Evolutionary conservation across 2,113 vertebrate genomes (phyloP).

Genomic region (human (Homo sapiens)): DNA sequence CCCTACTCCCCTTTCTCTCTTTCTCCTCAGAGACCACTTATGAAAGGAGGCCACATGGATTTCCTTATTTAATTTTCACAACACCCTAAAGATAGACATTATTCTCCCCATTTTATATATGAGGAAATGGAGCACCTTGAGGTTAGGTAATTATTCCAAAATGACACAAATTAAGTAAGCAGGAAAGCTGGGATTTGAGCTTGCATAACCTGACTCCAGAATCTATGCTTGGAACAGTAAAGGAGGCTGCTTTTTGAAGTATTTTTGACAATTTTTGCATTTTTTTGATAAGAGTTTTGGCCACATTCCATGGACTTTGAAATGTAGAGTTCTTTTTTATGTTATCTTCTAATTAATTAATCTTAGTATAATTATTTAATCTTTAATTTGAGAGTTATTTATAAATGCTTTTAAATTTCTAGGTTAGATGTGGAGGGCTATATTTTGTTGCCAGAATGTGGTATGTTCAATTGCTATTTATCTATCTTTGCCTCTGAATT

Average conservation of each 20-base stretch:
- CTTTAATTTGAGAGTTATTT: conserved; percentile 7
- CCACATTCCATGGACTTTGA: background rate
- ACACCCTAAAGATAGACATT: background rate
- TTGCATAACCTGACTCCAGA: background rate
- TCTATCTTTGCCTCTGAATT: background rate
- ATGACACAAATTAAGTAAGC: background rate
- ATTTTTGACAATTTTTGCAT: background rate
- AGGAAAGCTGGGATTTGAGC: background rate
- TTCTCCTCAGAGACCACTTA: background rate
- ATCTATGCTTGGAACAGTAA: background rate
- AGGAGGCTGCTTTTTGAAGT: background rate
- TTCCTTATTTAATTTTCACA: background rate
- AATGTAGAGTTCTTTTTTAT: background rate
- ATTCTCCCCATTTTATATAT: background rate
- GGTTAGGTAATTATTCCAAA: background rate
- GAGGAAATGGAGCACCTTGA: background rate
- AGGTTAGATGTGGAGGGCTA: background rate
- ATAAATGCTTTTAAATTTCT: background rate
- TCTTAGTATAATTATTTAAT: background rate
- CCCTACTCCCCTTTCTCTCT: background rate
- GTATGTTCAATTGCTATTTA: background rate
- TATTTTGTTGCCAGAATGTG: background rate
- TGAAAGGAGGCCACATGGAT: background rate
- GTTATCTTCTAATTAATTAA: background rate
- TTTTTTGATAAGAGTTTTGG: background rate